Evolutionary conservation across 1,140 invertebrate species (phyloP).

Genomic region (Diabrotica virgifera): DNA sequence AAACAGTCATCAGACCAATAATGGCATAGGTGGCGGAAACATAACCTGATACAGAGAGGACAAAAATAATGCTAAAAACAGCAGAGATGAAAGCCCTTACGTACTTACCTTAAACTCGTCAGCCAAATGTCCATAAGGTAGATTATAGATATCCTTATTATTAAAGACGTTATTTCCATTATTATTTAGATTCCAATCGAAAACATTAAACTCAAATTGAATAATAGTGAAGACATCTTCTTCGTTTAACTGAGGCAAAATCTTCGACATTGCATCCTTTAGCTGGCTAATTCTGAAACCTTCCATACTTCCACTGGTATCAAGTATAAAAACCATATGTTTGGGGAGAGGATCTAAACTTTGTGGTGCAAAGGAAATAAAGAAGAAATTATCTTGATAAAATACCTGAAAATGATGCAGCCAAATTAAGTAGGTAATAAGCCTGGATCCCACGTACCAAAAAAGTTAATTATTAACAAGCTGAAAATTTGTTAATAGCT

Average conservation of each 20-base stretch:
- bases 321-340: conserved; percentile 68
- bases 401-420: conserved; percentile 24
- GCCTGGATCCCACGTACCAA: too few relatives aligned
- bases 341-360: conserved; percentile 59
- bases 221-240: conserved; percentile 67
- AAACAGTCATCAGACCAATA: too few relatives aligned
- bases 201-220: conserved; percentile 54
- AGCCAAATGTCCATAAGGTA: not conserved
- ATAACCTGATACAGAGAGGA: too few relatives aligned
- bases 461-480: too few relatives aligned
- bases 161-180: not conserved
- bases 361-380: conserved; percentile 67
- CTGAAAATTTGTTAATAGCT: too few relatives aligned
- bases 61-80: too few relatives aligned
- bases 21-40: too few relatives aligned
- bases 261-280: conserved; percentile 63
- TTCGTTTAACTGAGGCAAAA: conserved; percentile 58
- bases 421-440: not conserved
- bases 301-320: conserved; percentile 67
- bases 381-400: conserved; percentile 72
- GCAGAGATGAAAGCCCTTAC: too few relatives aligned
- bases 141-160: not conserved
- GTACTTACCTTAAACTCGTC: not conserved
- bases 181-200: conserved; percentile 40
- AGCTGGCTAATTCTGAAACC: conserved; percentile 63